Percentiles rank a stretch among this genome's conserved stretches.
Evolutionary conservation across 2,888 invertebrate species (phyloP).

Genomic region (Sacculina carcini): DNA sequence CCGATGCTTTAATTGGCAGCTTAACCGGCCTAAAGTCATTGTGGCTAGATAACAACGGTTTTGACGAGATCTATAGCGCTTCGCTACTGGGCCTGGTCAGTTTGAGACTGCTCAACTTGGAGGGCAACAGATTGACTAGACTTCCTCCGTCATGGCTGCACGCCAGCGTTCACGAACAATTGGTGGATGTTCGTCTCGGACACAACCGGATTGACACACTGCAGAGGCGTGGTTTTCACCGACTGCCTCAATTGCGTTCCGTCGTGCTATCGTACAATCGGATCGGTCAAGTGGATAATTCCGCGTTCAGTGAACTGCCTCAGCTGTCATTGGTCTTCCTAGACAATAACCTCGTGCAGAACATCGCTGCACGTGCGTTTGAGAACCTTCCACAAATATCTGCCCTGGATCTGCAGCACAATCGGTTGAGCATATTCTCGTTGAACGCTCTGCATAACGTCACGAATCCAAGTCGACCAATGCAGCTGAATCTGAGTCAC

Average conservation of each 20-base stretch:
- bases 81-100: conserved; percentile 35
- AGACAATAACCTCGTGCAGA: conserved; percentile 48
- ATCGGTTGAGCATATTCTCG: conserved; percentile 40
- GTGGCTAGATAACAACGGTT: conserved; percentile 63
- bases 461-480: conserved; percentile 33
- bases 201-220: conserved; percentile 48
- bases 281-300: conserved; percentile 37
- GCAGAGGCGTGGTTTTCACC: conserved; percentile 39
- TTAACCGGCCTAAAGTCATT: conserved; percentile 50
- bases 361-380: conserved; percentile 44
- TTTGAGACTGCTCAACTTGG: conserved; percentile 54
- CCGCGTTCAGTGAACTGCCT: conserved; percentile 47
- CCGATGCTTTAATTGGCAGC: conserved; percentile 43
- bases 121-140: conserved; percentile 49
- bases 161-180: conserved; percentile 36
- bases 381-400: conserved; percentile 44
- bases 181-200: conserved; percentile 51
- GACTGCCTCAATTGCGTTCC: conserved; percentile 42
- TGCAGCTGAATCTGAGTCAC: conserved; percentile 47
- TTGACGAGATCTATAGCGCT: conserved; percentile 30
- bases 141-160: conserved; percentile 41
- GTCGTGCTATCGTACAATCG: conserved; percentile 47
- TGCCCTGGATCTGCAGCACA: conserved; percentile 52
- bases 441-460: conserved; percentile 39
- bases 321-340: conserved; percentile 54